Base-by-base conservation (phyloP, 2,888 invertebrate species). In the Carterocephalus palaemon region DNA sequence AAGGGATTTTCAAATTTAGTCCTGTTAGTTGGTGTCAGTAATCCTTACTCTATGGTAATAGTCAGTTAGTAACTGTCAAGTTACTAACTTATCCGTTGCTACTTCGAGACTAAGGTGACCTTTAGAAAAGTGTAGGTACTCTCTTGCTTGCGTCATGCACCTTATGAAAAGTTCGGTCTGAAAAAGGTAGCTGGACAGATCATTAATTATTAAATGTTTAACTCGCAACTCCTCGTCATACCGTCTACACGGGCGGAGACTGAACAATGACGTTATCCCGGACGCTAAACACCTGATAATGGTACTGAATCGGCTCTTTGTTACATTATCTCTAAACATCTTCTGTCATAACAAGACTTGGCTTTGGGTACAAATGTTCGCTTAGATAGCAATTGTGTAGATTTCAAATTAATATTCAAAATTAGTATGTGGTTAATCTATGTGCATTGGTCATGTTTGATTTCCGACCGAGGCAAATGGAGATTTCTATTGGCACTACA, bases 271-370 rank as follows among this genome's bases (percentile, higher is more conserved):
- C 16, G 13, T 9, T 17, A 13, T 26, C 42, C 20, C 20, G 28
- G 41, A 33, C 33, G 26, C 26, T 42, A 42, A 34, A 28, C 28
- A 28, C 26, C 23, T 34, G 28, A 42, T 42, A 42, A 33, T 42
- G 17, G 33, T 17, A 33, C 26, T 13, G 41, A 41, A 33, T 26
- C 3, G 6, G 16, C 23, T 32, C 40, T 41, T 41, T 41, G 40
- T 41, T 32, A 41, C 40, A 40, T 32, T 41, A 32, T 41, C 32
- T 41, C 15, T 12, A 40, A 41, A 41, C 24, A 41, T 41, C 32
- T 40, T 10, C 24, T 37, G 32, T 32, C 40, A 41, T 24, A 17
- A 37, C 24, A 40, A 40, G 39, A 40, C 39, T 16, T n/a, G n/a
- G 20, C 32, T 23, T 6, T 22, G 8, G n/a, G 29, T 19, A 32